phyloP scores from a whole-genome alignment of 2,888 invertebrate genomes.

The Agriopis marginaria region DNA sequence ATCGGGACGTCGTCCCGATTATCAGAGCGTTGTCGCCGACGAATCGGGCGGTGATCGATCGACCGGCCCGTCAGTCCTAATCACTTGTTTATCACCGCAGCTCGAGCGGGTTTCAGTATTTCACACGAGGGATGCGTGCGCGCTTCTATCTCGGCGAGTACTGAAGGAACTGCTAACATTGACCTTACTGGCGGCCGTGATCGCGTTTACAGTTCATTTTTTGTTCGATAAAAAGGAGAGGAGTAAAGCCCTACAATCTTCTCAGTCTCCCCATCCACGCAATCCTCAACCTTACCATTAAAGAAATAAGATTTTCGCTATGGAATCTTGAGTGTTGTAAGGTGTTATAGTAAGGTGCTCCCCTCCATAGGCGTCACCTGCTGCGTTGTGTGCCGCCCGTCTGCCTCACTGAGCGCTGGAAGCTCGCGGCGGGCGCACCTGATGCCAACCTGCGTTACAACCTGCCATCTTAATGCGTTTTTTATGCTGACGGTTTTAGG shows the following conservation, averaged over 20 bases:
- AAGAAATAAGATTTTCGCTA: slow-evolving; percentile 35
- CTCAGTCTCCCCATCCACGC: not conserved
- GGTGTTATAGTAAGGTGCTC: slow-evolving; percentile 81
- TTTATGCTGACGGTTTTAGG: slow-evolving; percentile 32
- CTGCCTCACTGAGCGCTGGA: slow-evolving; percentile 72
- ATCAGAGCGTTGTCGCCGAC: slow-evolving; percentile 52
- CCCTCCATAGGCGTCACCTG: slow-evolving; percentile 86
- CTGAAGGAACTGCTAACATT: slow-evolving; percentile 87
- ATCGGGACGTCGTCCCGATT: slow-evolving; percentile 69
- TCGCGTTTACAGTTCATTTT: slow-evolving; percentile 87
- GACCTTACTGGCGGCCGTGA: slow-evolving; percentile 86
- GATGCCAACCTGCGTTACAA: slow-evolving; percentile 67
- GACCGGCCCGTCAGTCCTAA: slow-evolving; percentile 60
- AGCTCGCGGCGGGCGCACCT: slow-evolving; percentile 69
- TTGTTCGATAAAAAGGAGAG: slow-evolving; percentile 87
- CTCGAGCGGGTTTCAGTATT: slow-evolving; percentile 55
- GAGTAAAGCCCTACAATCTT: slow-evolving; percentile 82
- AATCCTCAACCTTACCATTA: slow-evolving; percentile 47
- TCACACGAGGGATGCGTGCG: slow-evolving; percentile 80
- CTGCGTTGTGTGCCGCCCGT: slow-evolving; percentile 79
- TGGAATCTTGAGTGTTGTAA: slow-evolving; percentile 69
- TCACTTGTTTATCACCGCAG: slow-evolving; percentile 54
- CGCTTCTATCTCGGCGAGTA: slow-evolving; percentile 83
- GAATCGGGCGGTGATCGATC: slow-evolving; percentile 60
- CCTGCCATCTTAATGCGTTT: slow-evolving; percentile 41